phyloP scores from a whole-genome alignment of 64 coral and sea anemone species.

The Acropora tenuis region DNA sequence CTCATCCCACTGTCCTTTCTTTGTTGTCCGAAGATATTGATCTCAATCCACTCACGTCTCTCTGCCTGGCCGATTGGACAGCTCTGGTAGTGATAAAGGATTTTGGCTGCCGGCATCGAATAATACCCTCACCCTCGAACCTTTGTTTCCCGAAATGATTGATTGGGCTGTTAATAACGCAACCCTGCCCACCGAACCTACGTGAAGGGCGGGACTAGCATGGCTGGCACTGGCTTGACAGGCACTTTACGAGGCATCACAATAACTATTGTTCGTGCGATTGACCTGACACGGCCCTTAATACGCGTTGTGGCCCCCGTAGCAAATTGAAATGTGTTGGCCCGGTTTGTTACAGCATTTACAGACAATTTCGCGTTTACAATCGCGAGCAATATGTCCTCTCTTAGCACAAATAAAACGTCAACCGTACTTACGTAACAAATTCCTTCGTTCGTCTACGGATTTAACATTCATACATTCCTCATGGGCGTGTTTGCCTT shows the following conservation, averaged over 20 bases:
- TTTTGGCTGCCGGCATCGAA: neutral
- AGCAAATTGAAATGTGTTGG: slow-evolving; percentile 13
- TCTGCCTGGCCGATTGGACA: neutral
- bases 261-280: slow-evolving; percentile 19
- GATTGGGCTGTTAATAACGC: neutral
- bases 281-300: neutral
- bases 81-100: neutral
- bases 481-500: slow-evolving; percentile 9
- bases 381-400: slow-evolving; percentile 49
- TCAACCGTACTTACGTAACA: slow-evolving; percentile 49
- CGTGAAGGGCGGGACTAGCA: neutral
- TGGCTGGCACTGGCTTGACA: neutral
- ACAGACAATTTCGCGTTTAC: slow-evolving; percentile 20
- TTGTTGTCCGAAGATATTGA: neutral
- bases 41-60: neutral
- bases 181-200: neutral
- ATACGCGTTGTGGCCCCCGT: neutral
- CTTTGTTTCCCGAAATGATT: neutral
- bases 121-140: neutral
- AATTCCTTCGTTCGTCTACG: neutral
- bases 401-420: slow-evolving; percentile 9
- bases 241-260: neutral
- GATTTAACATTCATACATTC: slow-evolving; percentile 29
- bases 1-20: neutral
- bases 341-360: slow-evolving; percentile 2